These are phyloP conservation scores for Bubo scandiacus DNA, from an alignment of 2,113 vertebrate genomes.

Conservation along the genomic window DNA sequence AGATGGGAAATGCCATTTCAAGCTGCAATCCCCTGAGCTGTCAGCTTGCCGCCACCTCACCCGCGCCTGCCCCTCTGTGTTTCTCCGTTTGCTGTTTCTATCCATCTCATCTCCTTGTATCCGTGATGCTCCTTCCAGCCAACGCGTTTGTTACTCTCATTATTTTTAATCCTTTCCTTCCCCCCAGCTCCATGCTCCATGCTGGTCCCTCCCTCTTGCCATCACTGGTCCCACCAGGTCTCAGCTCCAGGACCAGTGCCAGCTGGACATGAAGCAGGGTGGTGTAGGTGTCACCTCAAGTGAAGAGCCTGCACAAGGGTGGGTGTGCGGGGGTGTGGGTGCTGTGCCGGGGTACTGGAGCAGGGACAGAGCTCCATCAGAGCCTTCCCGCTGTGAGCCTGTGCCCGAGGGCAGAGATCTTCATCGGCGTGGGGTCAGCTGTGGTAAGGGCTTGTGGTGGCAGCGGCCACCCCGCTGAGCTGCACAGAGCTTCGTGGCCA, in stretches of 20 bases:
- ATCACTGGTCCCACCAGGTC: neutral
- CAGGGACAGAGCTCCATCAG: neutral
- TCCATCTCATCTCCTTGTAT: neutral
- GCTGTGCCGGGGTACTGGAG: neutral
- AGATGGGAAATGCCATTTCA: neutral
- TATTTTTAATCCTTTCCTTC: neutral
- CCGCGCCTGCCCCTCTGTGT: neutral
- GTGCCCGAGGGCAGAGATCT: neutral
- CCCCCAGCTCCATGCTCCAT: neutral
- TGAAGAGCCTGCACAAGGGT: neutral
- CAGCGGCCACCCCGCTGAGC: fast-evolving
- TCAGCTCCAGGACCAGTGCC: fast-evolving
- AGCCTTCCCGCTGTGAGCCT: neutral
- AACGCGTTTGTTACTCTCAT: neutral
- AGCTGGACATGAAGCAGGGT: fast-evolving
- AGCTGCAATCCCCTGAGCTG: neutral
- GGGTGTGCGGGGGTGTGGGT: neutral
- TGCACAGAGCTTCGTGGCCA: neutral
- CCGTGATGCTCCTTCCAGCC: neutral
- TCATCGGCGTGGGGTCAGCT: fast-evolving
- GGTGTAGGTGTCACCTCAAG: neutral
- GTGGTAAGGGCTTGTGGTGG: neutral
- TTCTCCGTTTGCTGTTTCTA: neutral
- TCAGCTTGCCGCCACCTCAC: neutral
- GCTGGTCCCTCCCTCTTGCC: neutral